Percentiles rank a stretch among this genome's conserved stretches.
These are phyloP conservation scores for Eclectus roratus DNA, from an alignment of 2,113 vertebrate genomes.

Conservation along the genomic window DNA sequence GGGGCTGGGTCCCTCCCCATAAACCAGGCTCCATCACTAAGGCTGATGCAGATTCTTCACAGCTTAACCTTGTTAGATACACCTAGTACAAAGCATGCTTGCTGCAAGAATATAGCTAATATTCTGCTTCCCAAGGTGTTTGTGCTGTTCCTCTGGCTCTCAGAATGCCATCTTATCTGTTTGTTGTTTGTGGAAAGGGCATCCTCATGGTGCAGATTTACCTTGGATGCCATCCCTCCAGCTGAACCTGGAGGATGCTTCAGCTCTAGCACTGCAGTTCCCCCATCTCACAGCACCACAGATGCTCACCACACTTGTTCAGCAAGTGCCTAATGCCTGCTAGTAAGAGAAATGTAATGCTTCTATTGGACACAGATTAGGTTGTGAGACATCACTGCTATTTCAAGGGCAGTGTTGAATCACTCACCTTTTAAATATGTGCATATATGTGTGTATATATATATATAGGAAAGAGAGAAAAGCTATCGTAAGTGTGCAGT, in stretches of 20 bases:
- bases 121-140: background rate
- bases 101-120: background rate
- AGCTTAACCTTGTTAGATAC: background rate
- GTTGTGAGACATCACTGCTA: background rate
- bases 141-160: rapidly evolving
- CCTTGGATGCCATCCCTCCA: rapidly evolving
- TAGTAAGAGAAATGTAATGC: background rate
- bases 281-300: rapidly evolving
- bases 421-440: constrained; percentile 52
- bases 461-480: constrained; percentile 42
- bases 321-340: background rate
- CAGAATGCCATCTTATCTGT: rapidly evolving
- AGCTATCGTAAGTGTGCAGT: constrained; percentile 13
- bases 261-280: background rate
- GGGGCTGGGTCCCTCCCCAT: background rate
- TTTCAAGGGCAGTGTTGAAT: constrained; percentile 41
- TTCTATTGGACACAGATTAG: background rate
- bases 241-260: background rate
- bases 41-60: background rate
- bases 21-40: background rate
- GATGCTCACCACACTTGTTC: background rate
- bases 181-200: background rate
- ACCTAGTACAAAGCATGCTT: rapidly evolving
- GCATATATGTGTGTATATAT: background rate
- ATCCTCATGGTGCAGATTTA: background rate